Evolutionary conservation across 2,888 invertebrate genomes (phyloP).

Genomic region (Platynereis dumerilii): DNA sequence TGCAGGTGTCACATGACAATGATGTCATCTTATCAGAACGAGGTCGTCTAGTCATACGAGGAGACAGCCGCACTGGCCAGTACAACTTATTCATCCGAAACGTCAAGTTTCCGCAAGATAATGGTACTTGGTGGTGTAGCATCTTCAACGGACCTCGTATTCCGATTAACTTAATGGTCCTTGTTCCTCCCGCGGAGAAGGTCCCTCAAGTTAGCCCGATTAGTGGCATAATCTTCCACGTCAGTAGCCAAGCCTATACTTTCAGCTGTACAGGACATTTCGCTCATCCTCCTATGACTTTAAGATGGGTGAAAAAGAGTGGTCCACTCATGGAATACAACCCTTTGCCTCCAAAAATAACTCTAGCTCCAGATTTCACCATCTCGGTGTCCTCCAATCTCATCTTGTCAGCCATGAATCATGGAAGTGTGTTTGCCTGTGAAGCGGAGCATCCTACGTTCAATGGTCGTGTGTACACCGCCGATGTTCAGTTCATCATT

Average conservation of each 20-base stretch:
- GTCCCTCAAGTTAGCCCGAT: constrained; percentile 8
- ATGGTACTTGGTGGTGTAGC: constrained; percentile 23
- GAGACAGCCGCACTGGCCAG: constrained; percentile 9
- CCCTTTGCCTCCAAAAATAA: constrained; percentile 2
- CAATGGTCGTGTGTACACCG: background rate
- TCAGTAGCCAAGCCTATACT: constrained; percentile 10
- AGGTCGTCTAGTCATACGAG: constrained; percentile 6
- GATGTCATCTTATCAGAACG: background rate
- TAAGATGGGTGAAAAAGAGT: constrained; percentile 13
- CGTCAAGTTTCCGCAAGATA: constrained; percentile 20
- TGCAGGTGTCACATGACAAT: constrained; percentile 2
- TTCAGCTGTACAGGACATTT: constrained; percentile 17
- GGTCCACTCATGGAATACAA: constrained; percentile 7
- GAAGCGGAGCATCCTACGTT: constrained; percentile 16
- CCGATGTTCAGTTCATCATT: constrained; percentile 14
- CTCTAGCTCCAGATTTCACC: constrained; percentile 10
- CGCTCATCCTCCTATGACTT: constrained; percentile 16
- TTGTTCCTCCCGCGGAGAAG: constrained; percentile 18
- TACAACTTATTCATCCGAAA: constrained; percentile 15
- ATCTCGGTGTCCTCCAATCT: constrained; percentile 8
- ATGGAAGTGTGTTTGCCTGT: constrained; percentile 20
- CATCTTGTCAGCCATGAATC: constrained; percentile 1
- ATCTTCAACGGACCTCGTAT: constrained; percentile 17
- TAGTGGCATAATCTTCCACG: constrained; percentile 14
- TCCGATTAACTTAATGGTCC: constrained; percentile 6